A percentile compares a stretch with the other conserved stretches of the same genome.
These are phyloP conservation scores for Zonitis immaculata DNA, from an alignment of 2,888 invertebrate species.

Conservation along the genomic window DNA sequence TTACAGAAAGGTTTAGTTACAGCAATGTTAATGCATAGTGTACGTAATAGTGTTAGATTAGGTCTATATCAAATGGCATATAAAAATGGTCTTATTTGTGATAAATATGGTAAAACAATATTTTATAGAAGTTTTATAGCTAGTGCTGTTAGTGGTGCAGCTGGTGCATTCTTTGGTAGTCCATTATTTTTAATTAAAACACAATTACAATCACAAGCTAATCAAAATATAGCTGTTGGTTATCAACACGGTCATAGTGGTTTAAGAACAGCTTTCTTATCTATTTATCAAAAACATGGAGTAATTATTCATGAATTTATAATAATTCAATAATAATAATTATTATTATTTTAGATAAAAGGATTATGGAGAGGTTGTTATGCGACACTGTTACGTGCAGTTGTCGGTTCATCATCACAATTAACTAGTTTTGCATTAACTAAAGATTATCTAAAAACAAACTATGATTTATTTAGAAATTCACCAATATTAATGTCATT, in stretches of 20 bases:
- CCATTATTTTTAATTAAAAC: constrained; percentile 83
- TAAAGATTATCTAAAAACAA: constrained; percentile 51
- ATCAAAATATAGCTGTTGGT: constrained; percentile 75
- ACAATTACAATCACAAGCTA: constrained; percentile 74
- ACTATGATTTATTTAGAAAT: constrained; percentile 35
- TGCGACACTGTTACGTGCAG: constrained; percentile 65
- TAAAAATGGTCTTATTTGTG: constrained; percentile 59
- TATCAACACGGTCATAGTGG: constrained; percentile 72
- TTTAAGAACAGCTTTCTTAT: constrained; percentile 50
- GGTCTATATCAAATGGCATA: constrained; percentile 71
- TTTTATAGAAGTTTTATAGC: constrained; percentile 50
- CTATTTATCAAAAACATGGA: constrained; percentile 56
- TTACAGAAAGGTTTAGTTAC: constrained; percentile 79
- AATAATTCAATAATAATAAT: neutral
- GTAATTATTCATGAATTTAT: constrained; percentile 30
- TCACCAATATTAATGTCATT: constrained; percentile 58
- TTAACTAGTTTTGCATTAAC: constrained; percentile 71
- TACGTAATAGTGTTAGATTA: constrained; percentile 70
- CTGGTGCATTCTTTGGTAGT: constrained; percentile 67
- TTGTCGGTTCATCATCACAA: constrained; percentile 79
- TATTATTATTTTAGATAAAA: constrained; percentile 32
- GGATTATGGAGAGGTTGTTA: constrained; percentile 77
- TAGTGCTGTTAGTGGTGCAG: constrained; percentile 60
- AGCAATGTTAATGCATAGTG: constrained; percentile 82
- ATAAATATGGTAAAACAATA: constrained; percentile 52